Percentiles rank a stretch among this genome's conserved stretches.
Evolutionary conservation across 2,113 vertebrate species (phyloP).

Genomic region (Xiphophorus maculatus): DNA sequence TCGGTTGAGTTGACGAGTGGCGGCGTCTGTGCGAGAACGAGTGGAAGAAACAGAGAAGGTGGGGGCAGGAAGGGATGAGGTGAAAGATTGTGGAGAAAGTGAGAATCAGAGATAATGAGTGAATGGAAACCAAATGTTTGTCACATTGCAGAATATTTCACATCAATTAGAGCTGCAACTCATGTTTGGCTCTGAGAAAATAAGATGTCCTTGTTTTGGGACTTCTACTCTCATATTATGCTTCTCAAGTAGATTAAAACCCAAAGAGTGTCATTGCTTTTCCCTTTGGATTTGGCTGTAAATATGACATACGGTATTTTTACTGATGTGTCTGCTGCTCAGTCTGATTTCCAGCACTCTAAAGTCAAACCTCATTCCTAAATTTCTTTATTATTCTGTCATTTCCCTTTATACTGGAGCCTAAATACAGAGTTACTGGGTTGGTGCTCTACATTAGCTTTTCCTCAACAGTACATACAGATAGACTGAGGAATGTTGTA

Average conservation of each 20-base stretch:
- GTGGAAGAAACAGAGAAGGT: constrained; percentile 26
- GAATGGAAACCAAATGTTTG: constrained; percentile 51
- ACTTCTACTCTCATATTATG: constrained; percentile 43
- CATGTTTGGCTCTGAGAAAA: constrained; percentile 57
- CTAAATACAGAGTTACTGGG: constrained; percentile 13
- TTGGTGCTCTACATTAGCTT: constrained; percentile 4
- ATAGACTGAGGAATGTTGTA: constrained; percentile 27
- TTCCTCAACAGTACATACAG: constrained; percentile 23
- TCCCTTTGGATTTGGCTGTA: constrained; percentile 44
- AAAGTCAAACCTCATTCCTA: constrained; percentile 25
- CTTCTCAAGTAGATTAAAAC: constrained; percentile 61
- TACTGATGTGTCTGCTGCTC: constrained; percentile 30
- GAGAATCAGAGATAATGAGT: constrained; percentile 62
- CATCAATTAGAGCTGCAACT: constrained; percentile 67
- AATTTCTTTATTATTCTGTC: constrained; percentile 17
- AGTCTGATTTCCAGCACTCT: constrained; percentile 38
- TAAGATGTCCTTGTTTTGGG: constrained; percentile 62
- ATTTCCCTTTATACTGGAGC: constrained; percentile 1
- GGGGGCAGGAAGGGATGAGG: constrained; percentile 43
- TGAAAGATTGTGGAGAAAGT: constrained; percentile 52
- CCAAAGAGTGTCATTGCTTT: constrained; percentile 38
- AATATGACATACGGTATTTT: constrained; percentile 49
- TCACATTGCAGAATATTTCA: constrained; percentile 56
- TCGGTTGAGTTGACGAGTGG: constrained; percentile 35
- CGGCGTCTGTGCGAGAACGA: constrained; percentile 31